Evolutionary conservation across 2,113 vertebrate genomes (phyloP), one percentile per base, ranked within the genome.

Genomic region (Pontoporia blainvillei): DNA sequence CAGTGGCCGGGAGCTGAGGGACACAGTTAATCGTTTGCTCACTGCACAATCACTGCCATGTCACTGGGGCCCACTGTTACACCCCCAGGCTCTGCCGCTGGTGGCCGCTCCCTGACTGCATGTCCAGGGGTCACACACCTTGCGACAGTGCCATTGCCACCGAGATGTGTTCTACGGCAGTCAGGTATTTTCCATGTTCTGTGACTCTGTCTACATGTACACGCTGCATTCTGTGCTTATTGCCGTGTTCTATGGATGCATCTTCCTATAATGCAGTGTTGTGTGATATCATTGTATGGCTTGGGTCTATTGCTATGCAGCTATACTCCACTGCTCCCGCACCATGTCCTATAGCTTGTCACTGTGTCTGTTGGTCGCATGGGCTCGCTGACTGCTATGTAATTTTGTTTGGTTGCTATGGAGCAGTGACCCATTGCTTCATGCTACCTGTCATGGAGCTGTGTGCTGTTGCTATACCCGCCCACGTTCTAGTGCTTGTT

Each of bases 391-490:
- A 90, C 46, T 71, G 66, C 92, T 92, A 54, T 87, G 90, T 95
- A 59, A 96, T 93, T 96, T 83, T 84, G 49, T 54, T 62, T 64
- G 79, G 95, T 97, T 96, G 96, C 92, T 83, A 95, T 95, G 97
- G 79, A 89, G 71, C 36, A 3, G 82, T 57, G 93, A 95, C 64
- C 90, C 36, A 14, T 21, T 44, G 49, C 52, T 64, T 31, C 73
- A 15, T 2, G 71, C 84, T 71, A 41, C 52, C 54, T 59, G 79
- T 83, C 52, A 27, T 0, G 3, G 67, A 86, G n/a, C 73, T 61
- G 21, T 61, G 3, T 0, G 3, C 2, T 5, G 57, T 82, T 91
- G 92, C 81, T 67, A 46, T 67, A 46, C 52, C 69, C 29, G 39
- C 25, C 49, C 36, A n/a, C 1, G 0, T 44, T 54, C 88, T 78